A percentile compares a stretch with the other conserved stretches of the same genome.
Evolutionary conservation across 1,140 invertebrate species (phyloP).

Genomic region (Hormaphis cornu): DNA sequence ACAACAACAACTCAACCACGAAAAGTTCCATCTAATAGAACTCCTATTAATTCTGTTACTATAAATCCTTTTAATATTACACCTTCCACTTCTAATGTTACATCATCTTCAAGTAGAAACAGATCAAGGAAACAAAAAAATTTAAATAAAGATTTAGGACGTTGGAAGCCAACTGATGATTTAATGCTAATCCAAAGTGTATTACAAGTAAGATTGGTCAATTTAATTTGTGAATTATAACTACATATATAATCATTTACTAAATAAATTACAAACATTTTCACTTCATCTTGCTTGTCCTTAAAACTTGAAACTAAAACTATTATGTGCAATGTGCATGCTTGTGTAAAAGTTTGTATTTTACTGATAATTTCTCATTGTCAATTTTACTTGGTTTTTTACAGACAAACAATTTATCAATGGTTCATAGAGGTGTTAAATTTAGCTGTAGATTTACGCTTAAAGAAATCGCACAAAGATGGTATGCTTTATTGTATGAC

Average conservation of each 20-base stretch:
- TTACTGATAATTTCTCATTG: no score
- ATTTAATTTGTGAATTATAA: not conserved
- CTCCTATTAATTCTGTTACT: not conserved
- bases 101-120: constrained; percentile 15
- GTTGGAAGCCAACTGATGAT: constrained; percentile 97
- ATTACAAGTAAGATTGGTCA: constrained; percentile 66
- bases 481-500: constrained; percentile 92
- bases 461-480: constrained; percentile 87
- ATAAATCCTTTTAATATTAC: not conserved
- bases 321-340: no score
- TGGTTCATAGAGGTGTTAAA: constrained; percentile 84
- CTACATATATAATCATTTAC: not conserved
- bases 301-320: no score
- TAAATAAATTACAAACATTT: no score
- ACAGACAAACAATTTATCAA: constrained; percentile 73
- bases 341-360: no score
- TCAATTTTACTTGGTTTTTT: constrained; percentile 37
- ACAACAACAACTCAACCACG: constrained; percentile 7
- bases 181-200: constrained; percentile 85
- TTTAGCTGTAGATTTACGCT: constrained; percentile 93
- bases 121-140: constrained; percentile 16
- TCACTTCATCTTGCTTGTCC: no score
- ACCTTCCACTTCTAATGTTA: not conserved
- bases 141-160: constrained; percentile 65
- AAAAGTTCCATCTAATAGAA: constrained; percentile 11